phyloP scores from a whole-genome alignment of 2,888 invertebrate genomes.

The Choristoneura rosaceana region DNA sequence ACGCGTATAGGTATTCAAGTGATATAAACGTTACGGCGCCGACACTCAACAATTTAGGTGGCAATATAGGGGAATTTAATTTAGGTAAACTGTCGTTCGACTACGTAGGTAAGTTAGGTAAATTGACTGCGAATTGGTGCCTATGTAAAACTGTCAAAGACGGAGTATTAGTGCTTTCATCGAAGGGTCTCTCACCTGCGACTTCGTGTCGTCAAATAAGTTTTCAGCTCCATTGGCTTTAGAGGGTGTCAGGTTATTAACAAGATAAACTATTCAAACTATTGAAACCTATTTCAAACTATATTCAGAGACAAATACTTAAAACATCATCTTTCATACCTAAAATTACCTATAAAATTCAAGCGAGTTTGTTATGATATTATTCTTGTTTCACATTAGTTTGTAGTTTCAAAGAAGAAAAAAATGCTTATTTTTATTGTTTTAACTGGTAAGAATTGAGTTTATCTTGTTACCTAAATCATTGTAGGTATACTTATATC shows the following conservation, averaged over 20 bases:
- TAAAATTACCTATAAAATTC: no score
- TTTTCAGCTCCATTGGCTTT: neutral
- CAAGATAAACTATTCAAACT: neutral
- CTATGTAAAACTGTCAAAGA: conserved; percentile 26
- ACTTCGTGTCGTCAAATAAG: neutral
- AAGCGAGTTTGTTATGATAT: no score
- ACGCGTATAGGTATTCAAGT: conserved; percentile 40
- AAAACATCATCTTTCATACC: neutral
- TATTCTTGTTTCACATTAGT: no score
- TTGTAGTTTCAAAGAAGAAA: no score
- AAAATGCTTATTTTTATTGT: no score
- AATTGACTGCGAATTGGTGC: conserved; percentile 22
- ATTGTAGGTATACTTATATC: neutral
- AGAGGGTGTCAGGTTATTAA: neutral
- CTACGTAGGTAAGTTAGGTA: conserved; percentile 10
- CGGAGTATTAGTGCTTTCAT: conserved; percentile 11
- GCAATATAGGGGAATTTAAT: conserved; percentile 21
- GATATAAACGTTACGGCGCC: conserved; percentile 42
- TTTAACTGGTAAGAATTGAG: neutral
- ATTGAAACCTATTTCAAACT: neutral
- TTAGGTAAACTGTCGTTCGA: conserved; percentile 28
- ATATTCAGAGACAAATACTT: no score
- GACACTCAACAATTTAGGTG: conserved; percentile 37
- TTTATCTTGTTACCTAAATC: neutral
- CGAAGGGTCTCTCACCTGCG: conserved; percentile 21